phyloP scores from a whole-genome alignment of 2,797 vertebrate genomes.

The Thamnophis elegans region DNA sequence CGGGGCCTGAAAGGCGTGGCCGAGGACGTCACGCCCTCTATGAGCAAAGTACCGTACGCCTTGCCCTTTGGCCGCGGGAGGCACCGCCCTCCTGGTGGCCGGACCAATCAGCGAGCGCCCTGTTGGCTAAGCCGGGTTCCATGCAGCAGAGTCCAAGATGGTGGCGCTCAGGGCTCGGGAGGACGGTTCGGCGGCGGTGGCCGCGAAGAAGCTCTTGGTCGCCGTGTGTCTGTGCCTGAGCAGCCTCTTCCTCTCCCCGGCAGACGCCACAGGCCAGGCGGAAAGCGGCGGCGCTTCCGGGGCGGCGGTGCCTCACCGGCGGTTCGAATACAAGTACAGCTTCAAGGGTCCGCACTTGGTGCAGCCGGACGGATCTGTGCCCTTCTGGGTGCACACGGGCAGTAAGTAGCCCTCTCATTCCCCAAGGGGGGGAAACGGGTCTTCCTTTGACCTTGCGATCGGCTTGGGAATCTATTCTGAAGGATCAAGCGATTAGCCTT shows the following conservation, averaged over 20 bases:
- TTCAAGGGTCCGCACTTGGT: slow-evolving; percentile 95
- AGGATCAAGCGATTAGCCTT: no score
- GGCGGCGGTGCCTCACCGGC: slow-evolving; percentile 77
- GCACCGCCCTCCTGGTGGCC: background rate
- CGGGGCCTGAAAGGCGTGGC: fast-evolving
- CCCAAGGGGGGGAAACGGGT: background rate
- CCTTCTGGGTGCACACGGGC: slow-evolving; percentile 91
- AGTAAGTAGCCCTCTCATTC: slow-evolving; percentile 79
- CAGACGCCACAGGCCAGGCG: slow-evolving; percentile 38
- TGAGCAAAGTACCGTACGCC: background rate
- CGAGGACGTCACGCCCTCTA: slow-evolving; percentile 38
- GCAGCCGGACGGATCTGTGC: slow-evolving; percentile 85
- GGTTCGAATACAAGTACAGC: slow-evolving; percentile 97
- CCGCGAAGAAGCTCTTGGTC: fast-evolving
- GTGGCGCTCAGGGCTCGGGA: slow-evolving; percentile 81
- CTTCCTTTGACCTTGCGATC: background rate
- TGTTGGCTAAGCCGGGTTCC: slow-evolving; percentile 83
- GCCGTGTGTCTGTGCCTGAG: slow-evolving; percentile 27
- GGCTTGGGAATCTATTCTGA: background rate
- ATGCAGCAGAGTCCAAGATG: slow-evolving; percentile 84
- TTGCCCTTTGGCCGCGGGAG: background rate
- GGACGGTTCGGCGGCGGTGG: slow-evolving; percentile 28
- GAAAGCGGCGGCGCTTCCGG: slow-evolving; percentile 30
- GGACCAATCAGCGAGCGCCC: slow-evolving; percentile 88
- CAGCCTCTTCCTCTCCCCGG: slow-evolving; percentile 9